Evolutionary conservation across 1,140 invertebrate species (phyloP).

Genomic region (Drosophila novamexicana): DNA sequence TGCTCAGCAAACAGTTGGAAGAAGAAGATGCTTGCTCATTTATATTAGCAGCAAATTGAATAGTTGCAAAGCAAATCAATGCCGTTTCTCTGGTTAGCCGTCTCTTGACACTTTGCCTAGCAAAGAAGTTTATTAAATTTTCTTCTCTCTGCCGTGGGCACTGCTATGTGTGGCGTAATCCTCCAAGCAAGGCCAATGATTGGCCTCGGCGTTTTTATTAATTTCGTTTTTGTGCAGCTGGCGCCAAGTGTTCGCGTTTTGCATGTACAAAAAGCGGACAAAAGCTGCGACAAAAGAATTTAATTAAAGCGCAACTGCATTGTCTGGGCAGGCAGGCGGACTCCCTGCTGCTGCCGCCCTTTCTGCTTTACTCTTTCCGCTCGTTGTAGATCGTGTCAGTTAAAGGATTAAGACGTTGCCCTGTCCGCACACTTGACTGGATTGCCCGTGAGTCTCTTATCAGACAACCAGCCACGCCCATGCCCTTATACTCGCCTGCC

Average conservation of each 20-base stretch:
- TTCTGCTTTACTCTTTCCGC: background rate
- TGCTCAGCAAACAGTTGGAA: slow-evolving; percentile 59
- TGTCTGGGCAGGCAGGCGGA: slow-evolving; percentile 39
- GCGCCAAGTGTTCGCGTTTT: slow-evolving; percentile 59
- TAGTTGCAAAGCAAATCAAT: slow-evolving; percentile 9
- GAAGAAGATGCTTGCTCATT: slow-evolving; percentile 12
- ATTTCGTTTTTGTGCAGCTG: slow-evolving; percentile 39
- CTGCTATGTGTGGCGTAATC: slow-evolving; percentile 9
- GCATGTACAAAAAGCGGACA: slow-evolving; percentile 54
- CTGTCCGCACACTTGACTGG: slow-evolving; percentile 30
- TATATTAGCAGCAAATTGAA: slow-evolving; percentile 14
- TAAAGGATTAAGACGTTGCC: slow-evolving; percentile 69
- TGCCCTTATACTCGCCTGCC: background rate
- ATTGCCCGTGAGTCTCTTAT: slow-evolving; percentile 31
- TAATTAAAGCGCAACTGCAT: slow-evolving; percentile 70
- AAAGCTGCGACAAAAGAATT: slow-evolving; percentile 72
- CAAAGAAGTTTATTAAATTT: slow-evolving; percentile 20
- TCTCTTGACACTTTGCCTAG: background rate
- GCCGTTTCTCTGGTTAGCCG: background rate
- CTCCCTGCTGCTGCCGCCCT: background rate
- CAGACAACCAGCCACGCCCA: background rate
- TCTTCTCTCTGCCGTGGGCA: background rate
- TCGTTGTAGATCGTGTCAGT: slow-evolving; percentile 32
- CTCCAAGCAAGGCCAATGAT: background rate
- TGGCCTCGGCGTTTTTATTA: slow-evolving; percentile 24